Evolutionary conservation across 2,113 vertebrate species (phyloP).

Genomic region (Phainopepla nitens): DNA sequence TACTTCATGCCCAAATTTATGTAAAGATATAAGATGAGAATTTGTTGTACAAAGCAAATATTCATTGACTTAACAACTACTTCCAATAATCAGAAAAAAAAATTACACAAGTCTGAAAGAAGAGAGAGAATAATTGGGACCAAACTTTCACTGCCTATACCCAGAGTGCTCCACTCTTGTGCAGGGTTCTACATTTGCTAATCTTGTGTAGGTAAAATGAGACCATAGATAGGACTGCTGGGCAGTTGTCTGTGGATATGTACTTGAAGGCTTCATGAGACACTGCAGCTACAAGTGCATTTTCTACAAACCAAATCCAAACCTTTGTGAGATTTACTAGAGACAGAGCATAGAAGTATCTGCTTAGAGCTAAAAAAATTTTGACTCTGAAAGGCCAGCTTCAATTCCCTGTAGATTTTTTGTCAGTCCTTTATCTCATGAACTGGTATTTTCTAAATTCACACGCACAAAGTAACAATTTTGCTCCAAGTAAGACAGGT

Average conservation of each 20-base stretch:
- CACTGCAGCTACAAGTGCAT: neutral
- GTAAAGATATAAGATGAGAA: neutral
- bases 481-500: neutral
- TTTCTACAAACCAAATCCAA: neutral
- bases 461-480: neutral
- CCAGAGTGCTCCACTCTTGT: rapidly evolving
- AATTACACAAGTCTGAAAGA: neutral
- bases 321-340: neutral
- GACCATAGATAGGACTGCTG: neutral
- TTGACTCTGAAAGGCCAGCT: neutral
- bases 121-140: neutral
- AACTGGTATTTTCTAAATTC: neutral
- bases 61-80: neutral
- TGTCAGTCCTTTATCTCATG: neutral
- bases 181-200: neutral
- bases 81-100: neutral
- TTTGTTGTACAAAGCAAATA: neutral
- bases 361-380: neutral
- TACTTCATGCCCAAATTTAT: neutral
- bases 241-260: neutral
- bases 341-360: neutral
- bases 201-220: neutral
- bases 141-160: neutral
- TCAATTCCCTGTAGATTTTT: neutral
- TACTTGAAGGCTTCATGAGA: neutral